Conservation (phyloP, 2,797 vertebrate genomes). For the Squalus acanthias region DNA sequence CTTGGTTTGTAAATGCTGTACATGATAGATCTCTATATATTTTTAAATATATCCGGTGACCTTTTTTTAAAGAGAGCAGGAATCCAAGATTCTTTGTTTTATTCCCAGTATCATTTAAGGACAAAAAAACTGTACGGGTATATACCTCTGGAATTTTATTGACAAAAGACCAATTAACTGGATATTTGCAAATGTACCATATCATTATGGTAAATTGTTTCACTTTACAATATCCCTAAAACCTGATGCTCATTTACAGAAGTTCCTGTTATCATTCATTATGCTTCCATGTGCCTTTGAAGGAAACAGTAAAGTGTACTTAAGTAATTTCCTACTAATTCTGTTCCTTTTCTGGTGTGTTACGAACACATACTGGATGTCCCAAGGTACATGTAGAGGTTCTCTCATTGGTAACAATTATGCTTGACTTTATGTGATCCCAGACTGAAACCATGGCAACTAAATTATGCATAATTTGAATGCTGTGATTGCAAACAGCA, state of each 20-base stretch:
- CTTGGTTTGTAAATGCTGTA: not conserved
- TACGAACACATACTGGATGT: slow-evolving; percentile 44
- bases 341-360: slow-evolving; percentile 47
- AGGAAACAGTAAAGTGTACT: slow-evolving; percentile 46
- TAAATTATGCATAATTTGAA: slow-evolving; percentile 60
- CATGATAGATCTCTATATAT: not conserved
- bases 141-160: slow-evolving; percentile 23
- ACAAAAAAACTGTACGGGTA: not conserved
- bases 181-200: slow-evolving; percentile 30
- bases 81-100: not conserved
- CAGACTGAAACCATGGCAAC: slow-evolving; percentile 55
- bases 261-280: slow-evolving; percentile 50
- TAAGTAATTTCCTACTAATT: slow-evolving; percentile 51
- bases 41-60: not conserved
- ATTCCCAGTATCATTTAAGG: not conserved
- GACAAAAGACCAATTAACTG: slow-evolving; percentile 32
- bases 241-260: slow-evolving; percentile 48
- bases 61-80: not conserved
- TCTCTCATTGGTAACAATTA: slow-evolving; percentile 57
- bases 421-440: slow-evolving; percentile 56
- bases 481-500: slow-evolving; percentile 57
- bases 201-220: slow-evolving; percentile 34
- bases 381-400: slow-evolving; percentile 50
- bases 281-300: slow-evolving; percentile 48
- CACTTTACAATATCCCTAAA: slow-evolving; percentile 44